Evolutionary conservation across 1,140 invertebrate genomes (phyloP).

Genomic region (Nasonia giraulti): DNA sequence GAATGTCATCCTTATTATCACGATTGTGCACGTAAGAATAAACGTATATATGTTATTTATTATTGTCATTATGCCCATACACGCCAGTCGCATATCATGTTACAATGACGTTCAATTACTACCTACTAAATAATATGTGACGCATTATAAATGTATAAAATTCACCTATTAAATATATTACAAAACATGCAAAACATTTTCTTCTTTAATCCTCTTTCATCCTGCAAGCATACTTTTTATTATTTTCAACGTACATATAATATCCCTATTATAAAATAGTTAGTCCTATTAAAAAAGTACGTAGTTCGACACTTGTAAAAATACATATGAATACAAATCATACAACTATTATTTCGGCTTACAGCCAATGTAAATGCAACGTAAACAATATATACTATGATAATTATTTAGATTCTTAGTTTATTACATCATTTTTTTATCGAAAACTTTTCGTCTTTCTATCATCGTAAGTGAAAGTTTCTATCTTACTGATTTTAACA

Average conservation of each 20-base stretch:
- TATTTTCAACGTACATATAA: background rate
- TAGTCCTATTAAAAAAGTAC: background rate
- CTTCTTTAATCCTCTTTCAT: constrained; percentile 23
- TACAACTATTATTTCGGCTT: background rate
- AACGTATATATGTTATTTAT: constrained; percentile 64
- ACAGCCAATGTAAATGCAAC: background rate
- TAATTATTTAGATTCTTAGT: background rate
- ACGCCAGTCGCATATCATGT: constrained; percentile 67
- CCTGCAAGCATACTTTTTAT: constrained; percentile 8
- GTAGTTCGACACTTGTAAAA: background rate
- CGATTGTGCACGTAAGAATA: constrained; percentile 41
- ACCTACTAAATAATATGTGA: constrained; percentile 57
- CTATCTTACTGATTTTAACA: no score
- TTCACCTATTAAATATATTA: constrained; percentile 70
- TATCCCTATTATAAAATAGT: background rate
- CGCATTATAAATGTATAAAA: constrained; percentile 70
- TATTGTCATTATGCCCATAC: constrained; percentile 58
- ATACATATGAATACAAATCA: background rate
- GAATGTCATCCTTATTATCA: constrained; percentile 55
- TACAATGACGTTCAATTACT: constrained; percentile 64
- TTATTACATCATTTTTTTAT: no score
- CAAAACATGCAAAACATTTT: constrained; percentile 48
- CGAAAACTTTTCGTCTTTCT: background rate
- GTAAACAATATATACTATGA: background rate
- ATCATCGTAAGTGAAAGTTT: background rate